Percentiles rank a stretch among this genome's conserved stretches.
Evolutionary conservation across 2,113 vertebrate genomes (phyloP).

Genomic region (Notechis scutatus): DNA sequence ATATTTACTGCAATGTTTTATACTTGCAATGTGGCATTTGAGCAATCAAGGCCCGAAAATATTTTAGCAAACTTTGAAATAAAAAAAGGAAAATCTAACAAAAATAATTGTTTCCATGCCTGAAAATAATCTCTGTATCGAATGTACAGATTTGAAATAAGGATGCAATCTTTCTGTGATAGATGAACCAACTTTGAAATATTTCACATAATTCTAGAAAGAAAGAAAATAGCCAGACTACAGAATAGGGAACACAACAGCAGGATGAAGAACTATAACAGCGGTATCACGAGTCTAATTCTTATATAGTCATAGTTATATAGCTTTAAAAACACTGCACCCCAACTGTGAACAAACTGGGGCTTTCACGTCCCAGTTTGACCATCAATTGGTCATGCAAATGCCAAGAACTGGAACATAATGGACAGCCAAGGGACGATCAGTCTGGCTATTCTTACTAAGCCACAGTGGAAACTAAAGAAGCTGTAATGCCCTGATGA

Average conservation of each 20-base stretch:
- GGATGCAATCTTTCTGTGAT: neutral
- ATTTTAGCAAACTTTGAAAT: neutral
- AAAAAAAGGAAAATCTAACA: neutral
- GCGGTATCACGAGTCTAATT: neutral
- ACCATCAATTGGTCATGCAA: constrained; percentile 41
- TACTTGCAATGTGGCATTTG: neutral
- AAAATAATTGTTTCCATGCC: neutral
- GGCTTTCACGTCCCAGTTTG: constrained; percentile 47
- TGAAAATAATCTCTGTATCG: neutral
- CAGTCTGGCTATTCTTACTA: constrained; percentile 24
- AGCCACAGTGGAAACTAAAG: constrained; percentile 53
- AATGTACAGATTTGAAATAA: neutral
- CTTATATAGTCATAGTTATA: neutral
- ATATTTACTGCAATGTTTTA: neutral
- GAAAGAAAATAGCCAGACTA: constrained; percentile 11
- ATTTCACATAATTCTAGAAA: neutral
- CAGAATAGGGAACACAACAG: constrained; percentile 43
- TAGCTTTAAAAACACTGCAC: constrained; percentile 40
- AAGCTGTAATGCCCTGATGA: constrained; percentile 41
- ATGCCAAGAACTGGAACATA: constrained; percentile 36
- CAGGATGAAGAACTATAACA: neutral
- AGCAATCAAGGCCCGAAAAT: neutral
- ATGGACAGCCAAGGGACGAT: constrained; percentile 39
- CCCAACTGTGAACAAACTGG: constrained; percentile 21
- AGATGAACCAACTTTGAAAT: neutral